A percentile compares a stretch with the other conserved stretches of the same genome.
Conservation (phyloP, 2,888 invertebrate species). For the Temnothorax rugatulus region DNA sequence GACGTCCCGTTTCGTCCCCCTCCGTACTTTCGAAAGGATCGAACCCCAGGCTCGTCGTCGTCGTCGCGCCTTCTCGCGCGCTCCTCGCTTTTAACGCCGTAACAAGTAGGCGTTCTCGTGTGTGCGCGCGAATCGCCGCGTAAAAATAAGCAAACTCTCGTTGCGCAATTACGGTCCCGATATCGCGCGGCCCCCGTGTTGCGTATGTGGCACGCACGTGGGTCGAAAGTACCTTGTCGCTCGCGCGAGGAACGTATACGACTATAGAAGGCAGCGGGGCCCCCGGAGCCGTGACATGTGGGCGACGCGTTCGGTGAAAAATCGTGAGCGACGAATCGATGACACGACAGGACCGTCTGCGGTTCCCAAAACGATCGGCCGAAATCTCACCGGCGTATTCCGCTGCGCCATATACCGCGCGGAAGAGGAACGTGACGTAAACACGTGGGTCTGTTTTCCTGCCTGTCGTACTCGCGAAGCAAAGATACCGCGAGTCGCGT, state of each 20-base stretch:
- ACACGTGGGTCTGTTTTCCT: background rate
- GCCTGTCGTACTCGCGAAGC: background rate
- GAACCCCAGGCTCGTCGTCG: background rate
- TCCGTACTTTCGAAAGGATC: constrained; percentile 33
- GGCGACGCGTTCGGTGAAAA: constrained; percentile 75
- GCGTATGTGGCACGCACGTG: constrained; percentile 80
- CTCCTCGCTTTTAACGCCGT: constrained; percentile 13
- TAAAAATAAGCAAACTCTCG: constrained; percentile 38
- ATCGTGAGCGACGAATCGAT: constrained; percentile 31
- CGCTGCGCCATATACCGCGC: constrained; percentile 33
- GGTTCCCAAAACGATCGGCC: background rate
- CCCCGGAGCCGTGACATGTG: constrained; percentile 72
- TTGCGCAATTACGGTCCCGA: constrained; percentile 50
- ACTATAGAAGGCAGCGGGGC: constrained; percentile 81
- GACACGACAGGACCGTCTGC: background rate
- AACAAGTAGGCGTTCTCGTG: constrained; percentile 29
- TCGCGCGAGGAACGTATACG: constrained; percentile 63
- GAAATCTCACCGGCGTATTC: background rate
- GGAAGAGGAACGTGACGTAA: background rate
- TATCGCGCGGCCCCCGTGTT: constrained; percentile 60
- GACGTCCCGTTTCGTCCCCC: background rate
- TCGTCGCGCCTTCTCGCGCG: constrained; percentile 23
- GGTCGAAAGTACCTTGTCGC: constrained; percentile 67
- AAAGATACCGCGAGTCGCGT: background rate
- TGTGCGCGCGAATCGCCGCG: constrained; percentile 31